phyloP scores from a whole-genome alignment of 2,113 vertebrate species.

The Hemibagrus wyckioides region DNA sequence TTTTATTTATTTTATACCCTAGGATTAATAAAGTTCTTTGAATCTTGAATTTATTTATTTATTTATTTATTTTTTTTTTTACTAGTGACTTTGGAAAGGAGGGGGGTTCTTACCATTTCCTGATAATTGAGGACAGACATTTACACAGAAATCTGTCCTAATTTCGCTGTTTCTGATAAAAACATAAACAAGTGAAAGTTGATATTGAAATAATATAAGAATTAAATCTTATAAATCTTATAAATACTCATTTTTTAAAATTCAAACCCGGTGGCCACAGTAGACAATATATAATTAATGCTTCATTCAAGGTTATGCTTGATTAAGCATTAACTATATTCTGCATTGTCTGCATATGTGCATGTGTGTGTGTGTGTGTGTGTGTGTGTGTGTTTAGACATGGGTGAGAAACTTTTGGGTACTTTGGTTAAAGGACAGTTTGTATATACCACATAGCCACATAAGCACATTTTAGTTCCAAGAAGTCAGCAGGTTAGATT shows the following conservation, averaged over 20 bases:
- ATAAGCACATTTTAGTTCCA: slow-evolving; percentile 46
- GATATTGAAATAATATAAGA: not conserved
- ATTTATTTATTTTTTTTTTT: not conserved
- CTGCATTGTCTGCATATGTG: not conserved
- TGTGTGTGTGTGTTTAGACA: slow-evolving; percentile 22
- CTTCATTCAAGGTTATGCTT: not conserved
- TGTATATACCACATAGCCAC: slow-evolving; percentile 42
- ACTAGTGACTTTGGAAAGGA: not conserved
- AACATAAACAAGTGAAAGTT: not conserved
- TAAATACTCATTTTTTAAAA: not conserved
- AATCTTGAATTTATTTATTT: no score
- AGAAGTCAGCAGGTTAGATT: slow-evolving; percentile 48
- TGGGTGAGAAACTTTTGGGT: not conserved
- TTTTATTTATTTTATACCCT: no score
- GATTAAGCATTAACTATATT: not conserved
- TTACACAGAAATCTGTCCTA: not conserved
- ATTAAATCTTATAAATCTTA: no score
- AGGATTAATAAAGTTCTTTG: no score
- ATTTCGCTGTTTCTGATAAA: not conserved
- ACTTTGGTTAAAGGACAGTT: slow-evolving; percentile 39
- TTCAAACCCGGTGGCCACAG: not conserved
- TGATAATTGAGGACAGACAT: not conserved
- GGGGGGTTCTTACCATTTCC: not conserved
- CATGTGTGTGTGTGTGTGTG: slow-evolving; percentile 7
- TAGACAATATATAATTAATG: not conserved